Evolutionary conservation across 2,113 vertebrate species (phyloP).

Genomic region (Anhinga rufa): DNA sequence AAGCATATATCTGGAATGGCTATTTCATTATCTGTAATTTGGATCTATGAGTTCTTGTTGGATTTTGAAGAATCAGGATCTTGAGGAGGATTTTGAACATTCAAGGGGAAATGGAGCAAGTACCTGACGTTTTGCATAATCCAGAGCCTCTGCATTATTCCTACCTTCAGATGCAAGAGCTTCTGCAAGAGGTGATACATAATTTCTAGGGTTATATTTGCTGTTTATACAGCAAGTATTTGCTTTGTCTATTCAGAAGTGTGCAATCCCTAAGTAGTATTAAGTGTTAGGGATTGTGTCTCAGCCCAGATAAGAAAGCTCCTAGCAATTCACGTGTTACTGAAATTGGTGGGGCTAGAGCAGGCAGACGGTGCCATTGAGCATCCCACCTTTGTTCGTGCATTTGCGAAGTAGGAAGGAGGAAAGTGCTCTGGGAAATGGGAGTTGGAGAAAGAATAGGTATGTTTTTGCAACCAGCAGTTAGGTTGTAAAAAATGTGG

Average conservation of each 20-base stretch:
- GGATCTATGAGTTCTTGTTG: background rate
- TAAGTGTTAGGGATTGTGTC: background rate
- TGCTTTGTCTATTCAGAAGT: background rate
- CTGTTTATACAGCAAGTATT: background rate
- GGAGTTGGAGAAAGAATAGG: background rate
- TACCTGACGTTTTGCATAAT: background rate
- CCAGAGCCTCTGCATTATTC: background rate
- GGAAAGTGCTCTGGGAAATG: background rate
- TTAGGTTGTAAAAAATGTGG: background rate
- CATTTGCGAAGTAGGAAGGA: background rate
- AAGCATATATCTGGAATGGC: background rate
- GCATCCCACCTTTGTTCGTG: background rate
- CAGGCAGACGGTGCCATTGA: background rate
- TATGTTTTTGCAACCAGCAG: background rate
- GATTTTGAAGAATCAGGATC: background rate
- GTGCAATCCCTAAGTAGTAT: background rate
- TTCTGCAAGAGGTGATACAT: background rate
- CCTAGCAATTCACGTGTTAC: background rate
- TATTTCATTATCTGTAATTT: background rate
- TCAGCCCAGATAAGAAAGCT: background rate
- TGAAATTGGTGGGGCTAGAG: background rate
- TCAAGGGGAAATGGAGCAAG: background rate
- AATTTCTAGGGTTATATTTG: background rate
- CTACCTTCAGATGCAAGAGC: background rate
- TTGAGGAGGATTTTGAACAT: background rate